phyloP scores from a whole-genome alignment of 2,113 vertebrate species.

The Carlito syrichta region DNA sequence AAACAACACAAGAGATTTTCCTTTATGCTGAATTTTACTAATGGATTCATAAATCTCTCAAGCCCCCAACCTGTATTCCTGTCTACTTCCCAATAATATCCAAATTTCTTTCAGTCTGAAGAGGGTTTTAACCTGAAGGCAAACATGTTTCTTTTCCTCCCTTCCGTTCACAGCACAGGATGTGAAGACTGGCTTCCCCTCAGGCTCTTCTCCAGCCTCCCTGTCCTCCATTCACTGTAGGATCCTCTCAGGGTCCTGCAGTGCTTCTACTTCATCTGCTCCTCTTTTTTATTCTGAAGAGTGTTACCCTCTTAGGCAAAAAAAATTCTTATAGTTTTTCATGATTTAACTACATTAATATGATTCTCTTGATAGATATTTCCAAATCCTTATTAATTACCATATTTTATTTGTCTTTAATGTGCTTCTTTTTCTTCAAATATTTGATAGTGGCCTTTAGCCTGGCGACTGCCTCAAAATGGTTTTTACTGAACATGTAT shows the following conservation, averaged over 20 bases:
- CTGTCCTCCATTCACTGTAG: neutral
- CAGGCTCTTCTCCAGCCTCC: neutral
- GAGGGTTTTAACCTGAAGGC: neutral
- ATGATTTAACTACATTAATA: neutral
- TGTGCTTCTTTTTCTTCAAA: neutral
- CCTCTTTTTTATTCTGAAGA: neutral
- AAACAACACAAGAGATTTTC: neutral
- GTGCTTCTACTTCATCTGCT: too few relatives aligned
- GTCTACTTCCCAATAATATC: neutral
- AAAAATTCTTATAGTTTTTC: neutral
- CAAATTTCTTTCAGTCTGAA: neutral
- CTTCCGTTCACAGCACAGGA: neutral
- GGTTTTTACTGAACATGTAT: neutral
- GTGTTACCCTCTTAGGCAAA: neutral
- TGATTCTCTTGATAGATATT: neutral
- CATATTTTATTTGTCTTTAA: neutral
- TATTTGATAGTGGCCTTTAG: neutral
- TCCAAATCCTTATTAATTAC: neutral
- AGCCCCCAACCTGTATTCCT: neutral
- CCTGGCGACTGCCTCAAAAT: neutral
- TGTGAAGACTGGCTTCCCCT: neutral
- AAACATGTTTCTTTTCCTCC: neutral
- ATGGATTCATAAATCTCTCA: neutral
- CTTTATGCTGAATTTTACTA: neutral
- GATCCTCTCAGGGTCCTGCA: neutral